phyloP scores from a whole-genome alignment of 2,113 vertebrate genomes.

The Sapajus apella region DNA sequence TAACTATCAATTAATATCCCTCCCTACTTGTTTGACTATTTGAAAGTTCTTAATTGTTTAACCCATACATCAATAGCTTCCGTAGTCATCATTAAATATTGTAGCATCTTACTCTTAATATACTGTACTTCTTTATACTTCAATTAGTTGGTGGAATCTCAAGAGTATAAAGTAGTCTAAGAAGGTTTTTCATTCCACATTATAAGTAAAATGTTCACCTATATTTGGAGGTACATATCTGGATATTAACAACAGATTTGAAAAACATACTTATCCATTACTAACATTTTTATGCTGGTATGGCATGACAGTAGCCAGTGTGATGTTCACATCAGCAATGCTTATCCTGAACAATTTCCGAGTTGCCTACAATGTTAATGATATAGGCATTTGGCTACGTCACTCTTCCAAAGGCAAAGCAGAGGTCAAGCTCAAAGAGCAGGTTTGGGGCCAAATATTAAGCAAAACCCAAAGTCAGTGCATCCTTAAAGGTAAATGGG shows the following conservation, averaged over 20 bases:
- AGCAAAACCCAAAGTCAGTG: neutral
- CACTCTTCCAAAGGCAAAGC: neutral
- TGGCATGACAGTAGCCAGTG: neutral
- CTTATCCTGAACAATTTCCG: neutral
- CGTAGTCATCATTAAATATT: neutral
- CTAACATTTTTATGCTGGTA: neutral
- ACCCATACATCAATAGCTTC: neutral
- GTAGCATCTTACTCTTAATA: neutral
- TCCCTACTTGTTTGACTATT: neutral
- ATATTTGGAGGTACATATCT: neutral
- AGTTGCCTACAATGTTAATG: neutral
- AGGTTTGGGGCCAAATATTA: neutral
- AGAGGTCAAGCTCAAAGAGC: neutral
- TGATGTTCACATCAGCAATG: neutral
- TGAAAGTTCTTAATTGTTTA: conserved; percentile 9
- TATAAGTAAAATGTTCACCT: neutral
- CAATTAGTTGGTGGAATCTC: neutral
- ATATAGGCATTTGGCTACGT: neutral
- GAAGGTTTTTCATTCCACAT: neutral
- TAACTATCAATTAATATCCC: neutral
- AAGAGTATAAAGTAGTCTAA: neutral
- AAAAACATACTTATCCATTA: neutral
- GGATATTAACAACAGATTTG: neutral
- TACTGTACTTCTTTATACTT: conserved; percentile 9
- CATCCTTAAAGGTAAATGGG: neutral